A percentile compares a stretch with the other conserved stretches of the same genome.
Evolutionary conservation across 2,113 vertebrate genomes (phyloP).

Genomic region (Rhadina sibilatrix): DNA sequence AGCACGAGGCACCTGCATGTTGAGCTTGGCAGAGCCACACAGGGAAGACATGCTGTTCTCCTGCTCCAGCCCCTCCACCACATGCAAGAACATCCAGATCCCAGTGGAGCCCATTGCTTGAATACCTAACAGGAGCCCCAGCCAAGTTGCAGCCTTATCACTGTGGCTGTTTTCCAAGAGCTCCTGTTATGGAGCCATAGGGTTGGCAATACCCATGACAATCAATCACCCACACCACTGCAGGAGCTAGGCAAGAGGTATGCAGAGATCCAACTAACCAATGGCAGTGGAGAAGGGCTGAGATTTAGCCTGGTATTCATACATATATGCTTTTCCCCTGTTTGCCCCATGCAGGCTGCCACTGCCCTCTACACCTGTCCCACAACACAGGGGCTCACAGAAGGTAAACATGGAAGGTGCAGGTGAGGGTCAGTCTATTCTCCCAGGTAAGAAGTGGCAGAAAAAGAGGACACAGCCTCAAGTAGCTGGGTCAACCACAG

Average conservation of each 20-base stretch:
- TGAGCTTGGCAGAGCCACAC: background rate
- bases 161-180: background rate
- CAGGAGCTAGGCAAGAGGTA: background rate
- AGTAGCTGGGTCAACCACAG: background rate
- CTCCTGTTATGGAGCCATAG: background rate
- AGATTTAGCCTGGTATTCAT: background rate
- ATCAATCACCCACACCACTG: background rate
- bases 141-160: background rate
- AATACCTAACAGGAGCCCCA: accelerated
- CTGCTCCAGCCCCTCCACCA: background rate
- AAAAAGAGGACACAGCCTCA: background rate
- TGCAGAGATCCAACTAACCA: background rate
- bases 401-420: background rate
- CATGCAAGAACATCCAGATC: background rate
- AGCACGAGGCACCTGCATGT: background rate
- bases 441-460: background rate
- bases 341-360: background rate
- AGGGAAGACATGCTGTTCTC: accelerated
- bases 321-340: background rate
- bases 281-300: background rate
- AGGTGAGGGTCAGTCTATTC: background rate
- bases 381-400: background rate
- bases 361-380: background rate
- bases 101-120: background rate
- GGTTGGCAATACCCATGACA: background rate